These are phyloP conservation scores for Myiozetetes cayanensis DNA, from an alignment of 2,113 vertebrate species.

Conservation along the genomic window DNA sequence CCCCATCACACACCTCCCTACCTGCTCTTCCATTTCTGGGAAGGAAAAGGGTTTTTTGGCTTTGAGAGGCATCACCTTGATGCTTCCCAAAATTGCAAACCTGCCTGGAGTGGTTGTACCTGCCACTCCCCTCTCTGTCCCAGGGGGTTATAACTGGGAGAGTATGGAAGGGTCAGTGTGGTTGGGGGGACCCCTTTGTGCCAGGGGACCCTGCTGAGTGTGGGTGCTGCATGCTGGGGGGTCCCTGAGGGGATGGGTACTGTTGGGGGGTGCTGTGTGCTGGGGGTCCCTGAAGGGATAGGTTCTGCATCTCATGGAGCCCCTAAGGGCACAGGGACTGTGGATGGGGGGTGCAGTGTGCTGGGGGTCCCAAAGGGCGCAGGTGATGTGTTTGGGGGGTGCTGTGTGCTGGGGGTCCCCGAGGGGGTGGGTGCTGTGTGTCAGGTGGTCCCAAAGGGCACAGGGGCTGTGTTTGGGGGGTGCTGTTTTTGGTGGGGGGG, in stretches of 20 bases:
- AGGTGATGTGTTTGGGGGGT: too few relatives aligned
- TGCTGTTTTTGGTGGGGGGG: too few relatives aligned
- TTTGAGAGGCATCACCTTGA: background rate
- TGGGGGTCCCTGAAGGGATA: background rate
- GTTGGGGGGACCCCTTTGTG: background rate
- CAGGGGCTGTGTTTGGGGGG: too few relatives aligned
- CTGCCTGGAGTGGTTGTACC: background rate
- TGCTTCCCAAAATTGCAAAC: background rate
- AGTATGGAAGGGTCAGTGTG: background rate
- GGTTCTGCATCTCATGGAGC: accelerated
- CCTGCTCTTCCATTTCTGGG: background rate
- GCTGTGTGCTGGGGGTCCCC: background rate
- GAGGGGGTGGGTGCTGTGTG: too few relatives aligned
- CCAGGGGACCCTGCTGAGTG: background rate
- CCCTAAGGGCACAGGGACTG: too few relatives aligned
- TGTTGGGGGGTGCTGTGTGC: background rate
- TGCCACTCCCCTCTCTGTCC: background rate
- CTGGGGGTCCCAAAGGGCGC: background rate
- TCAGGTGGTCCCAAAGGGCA: too few relatives aligned
- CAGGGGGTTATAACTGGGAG: background rate
- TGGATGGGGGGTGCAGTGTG: background rate
- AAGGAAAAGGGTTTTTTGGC: background rate
- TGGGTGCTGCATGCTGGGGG: background rate
- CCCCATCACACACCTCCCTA: too few relatives aligned
- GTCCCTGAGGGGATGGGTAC: too few relatives aligned